Base-by-base conservation (phyloP, 1,140 invertebrate species). In the Drosophila saltans region DNA sequence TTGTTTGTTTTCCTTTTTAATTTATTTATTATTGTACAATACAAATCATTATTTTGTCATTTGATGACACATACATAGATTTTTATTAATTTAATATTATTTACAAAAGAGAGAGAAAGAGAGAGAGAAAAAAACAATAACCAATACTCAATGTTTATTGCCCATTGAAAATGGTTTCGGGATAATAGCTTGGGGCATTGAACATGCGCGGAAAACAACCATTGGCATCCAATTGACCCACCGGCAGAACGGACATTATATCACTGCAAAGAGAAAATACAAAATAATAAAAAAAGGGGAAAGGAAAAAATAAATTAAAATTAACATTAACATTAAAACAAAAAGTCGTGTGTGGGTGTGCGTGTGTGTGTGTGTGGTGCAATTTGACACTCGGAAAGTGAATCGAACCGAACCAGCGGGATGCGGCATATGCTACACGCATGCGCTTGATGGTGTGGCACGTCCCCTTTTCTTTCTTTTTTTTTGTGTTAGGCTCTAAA, bases 101-200 rank as follows among this genome's bases (percentile, higher is more conserved):
- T 52, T 52, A 52, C 45, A 52, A 52, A 26, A 52, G 21, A 21
- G 5, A 24, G 16, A 52, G 9, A 52, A 11, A 52, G 24, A 52
- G n/a, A 10, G 7, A 26, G 8, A 26, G 9, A 10, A 60, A 69
- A 52, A 60, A 74, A 67, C 62, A 71, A 66, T 60, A 65, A 56
- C 75, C 64, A 68, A 71, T 59, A 67, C 56, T 48, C 28, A 52
- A 45, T 62, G 57, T 78, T 70, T 91, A 92, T 84, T 92, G 91
- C 41, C 88, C 83, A 72, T 92, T 92, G 72, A 92, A 92, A 71
- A 92, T 91, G 7, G 91, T 89, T 72, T 92, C 91, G 57, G 91
- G 91, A 90, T 92, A 92, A 78, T 91, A 92, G 77, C 91, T 92
- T 10, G 91, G 86, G 3, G 91, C 90, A 68, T 92, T 92, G 74